These are phyloP conservation scores for Xiphydria camelus DNA, from an alignment of 2,888 invertebrate species.

Conservation along the genomic window DNA sequence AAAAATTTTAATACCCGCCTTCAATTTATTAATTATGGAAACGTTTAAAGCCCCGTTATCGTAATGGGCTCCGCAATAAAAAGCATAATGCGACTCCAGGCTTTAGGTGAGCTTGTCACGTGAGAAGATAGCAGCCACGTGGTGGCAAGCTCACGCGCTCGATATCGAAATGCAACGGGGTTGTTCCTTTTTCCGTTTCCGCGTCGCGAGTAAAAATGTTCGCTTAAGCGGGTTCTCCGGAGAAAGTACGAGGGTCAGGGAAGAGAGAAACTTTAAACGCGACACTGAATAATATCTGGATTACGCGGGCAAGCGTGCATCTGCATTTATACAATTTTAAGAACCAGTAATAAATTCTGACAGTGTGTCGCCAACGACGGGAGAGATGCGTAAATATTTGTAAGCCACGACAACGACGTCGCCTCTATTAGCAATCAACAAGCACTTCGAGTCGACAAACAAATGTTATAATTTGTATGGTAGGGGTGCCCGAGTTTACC, in stretches of 20 bases:
- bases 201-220: too few species aligned
- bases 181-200: too few species aligned
- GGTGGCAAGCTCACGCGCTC: slow-evolving; percentile 7
- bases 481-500: slow-evolving; percentile 10
- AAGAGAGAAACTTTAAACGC: too few species aligned
- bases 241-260: too few species aligned
- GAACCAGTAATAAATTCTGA: too few species aligned
- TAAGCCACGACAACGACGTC: slow-evolving; percentile 8
- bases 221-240: too few species aligned
- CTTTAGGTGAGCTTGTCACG: slow-evolving; percentile 17
- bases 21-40: slow-evolving; percentile 16
- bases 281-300: too few species aligned
- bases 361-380: neutral
- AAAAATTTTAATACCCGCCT: slow-evolving; percentile 2
- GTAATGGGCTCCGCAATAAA: slow-evolving; percentile 14
- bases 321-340: too few species aligned
- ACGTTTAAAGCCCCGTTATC: slow-evolving; percentile 17
- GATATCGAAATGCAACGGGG: slow-evolving; percentile 11
- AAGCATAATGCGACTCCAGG: slow-evolving; percentile 13
- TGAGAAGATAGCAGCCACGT: slow-evolving; percentile 13
- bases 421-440: slow-evolving; percentile 13
- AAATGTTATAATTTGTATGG: slow-evolving; percentile 16
- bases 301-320: too few species aligned
- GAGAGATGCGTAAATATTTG: slow-evolving; percentile 13
- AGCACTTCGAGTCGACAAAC: slow-evolving; percentile 9